Evolutionary conservation across 2,888 invertebrate species (phyloP), one percentile per base, ranked within the genome.

Genomic region (Metalampra italica): DNA sequence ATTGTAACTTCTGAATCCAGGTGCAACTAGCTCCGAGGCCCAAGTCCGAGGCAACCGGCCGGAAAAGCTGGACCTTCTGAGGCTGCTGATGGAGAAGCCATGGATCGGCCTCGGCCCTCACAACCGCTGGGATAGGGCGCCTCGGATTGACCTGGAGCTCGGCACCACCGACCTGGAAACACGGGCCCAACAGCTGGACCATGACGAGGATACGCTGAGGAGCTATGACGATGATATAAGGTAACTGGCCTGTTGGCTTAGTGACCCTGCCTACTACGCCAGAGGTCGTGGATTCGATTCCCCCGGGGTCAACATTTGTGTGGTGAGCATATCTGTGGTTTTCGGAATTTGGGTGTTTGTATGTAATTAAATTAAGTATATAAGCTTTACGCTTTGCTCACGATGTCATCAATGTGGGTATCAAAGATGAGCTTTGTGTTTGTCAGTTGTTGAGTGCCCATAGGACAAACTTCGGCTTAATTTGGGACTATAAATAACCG

Each of bases 41-140:
- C 79, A 78, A 54, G 56, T 46, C 46, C 63, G 71, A 7, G 78
- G 77, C 55, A 69, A 72, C 54, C 62, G 71, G 46, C 62, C 67
- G 9, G 76, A 78, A 14, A 71, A 72, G 45, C 49, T 82, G 55
- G 82, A 84, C 52, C 60, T 84, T 0, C 69, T 84, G 1, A 73
- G 82, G 1, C 51, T 82, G 29, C 68, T 84, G 39, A 67, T 74
- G 1, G 75, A 81, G 62, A 71, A 60, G 46, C 74, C 74, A 3
- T 68, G 68, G 70, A 44, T 67, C 8, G 64, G 65, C 1, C 49
- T 55, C 7, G 70, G 67, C 0, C 65, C 70, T 1, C 64, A 72
- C 58, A 60, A 64, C 53, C 69, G 66, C 49, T 75, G 72, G 75
- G 72, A 73, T 53, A 57, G 62, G 70, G 68, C 0, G 63, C 36